Conservation (phyloP, 2,797 vertebrate species). For the Tenualosa ilisha region DNA sequence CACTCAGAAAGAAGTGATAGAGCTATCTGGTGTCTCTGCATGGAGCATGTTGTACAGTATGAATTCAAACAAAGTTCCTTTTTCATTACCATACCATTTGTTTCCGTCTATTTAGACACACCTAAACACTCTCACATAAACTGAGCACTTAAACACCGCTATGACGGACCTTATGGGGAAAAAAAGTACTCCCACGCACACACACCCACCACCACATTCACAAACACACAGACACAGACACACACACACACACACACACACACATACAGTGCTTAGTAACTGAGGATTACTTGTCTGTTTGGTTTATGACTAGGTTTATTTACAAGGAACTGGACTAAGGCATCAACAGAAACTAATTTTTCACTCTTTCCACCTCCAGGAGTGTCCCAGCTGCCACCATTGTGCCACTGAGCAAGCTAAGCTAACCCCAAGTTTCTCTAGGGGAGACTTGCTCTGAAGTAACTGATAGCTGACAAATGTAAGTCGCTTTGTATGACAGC, state of each 20-base stretch:
- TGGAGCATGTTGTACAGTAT: neutral
- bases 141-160: neutral
- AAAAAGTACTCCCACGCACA: neutral
- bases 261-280: conserved; percentile 28
- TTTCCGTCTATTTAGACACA: neutral
- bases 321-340: conserved; percentile 38
- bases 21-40: neutral
- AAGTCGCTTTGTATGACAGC: no score
- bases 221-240: conserved; percentile 25
- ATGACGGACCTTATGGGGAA: neutral
- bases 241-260: conserved; percentile 33
- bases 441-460: no score
- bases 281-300: conserved; percentile 36
- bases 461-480: no score
- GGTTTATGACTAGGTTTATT: conserved; percentile 36
- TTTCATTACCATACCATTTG: neutral
- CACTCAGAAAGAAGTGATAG: neutral
- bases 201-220: conserved; percentile 29
- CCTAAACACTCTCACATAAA: neutral
- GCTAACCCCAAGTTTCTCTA: no score
- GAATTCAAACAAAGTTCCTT: neutral
- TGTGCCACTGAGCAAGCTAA: no score
- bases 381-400: neutral
- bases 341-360: conserved; percentile 31
- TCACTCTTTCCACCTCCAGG: conserved; percentile 49